Evolutionary conservation across 23 tunicate genomes (phyloP).

Genomic region (Phallusia fumigata): DNA sequence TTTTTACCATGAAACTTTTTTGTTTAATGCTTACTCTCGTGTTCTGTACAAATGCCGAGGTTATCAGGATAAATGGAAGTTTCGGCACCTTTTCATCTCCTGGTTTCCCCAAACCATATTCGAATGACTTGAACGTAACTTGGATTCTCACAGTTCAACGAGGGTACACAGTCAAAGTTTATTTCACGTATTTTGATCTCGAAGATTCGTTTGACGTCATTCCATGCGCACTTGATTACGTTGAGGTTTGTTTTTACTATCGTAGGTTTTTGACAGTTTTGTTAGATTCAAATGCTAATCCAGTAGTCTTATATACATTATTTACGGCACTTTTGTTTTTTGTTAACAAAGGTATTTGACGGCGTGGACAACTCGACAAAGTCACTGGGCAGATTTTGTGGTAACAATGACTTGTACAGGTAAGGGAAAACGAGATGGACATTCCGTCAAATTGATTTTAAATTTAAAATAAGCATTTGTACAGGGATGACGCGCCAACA

Average conservation of each 20-base stretch:
- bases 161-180: conserved; percentile 45
- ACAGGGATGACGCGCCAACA: conserved; percentile 51
- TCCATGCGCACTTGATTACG: conserved; percentile 54
- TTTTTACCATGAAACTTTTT: neutral
- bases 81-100: conserved; percentile 37
- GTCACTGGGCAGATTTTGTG: conserved; percentile 24
- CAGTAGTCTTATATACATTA: no score
- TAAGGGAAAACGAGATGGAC: neutral
- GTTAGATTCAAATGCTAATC: neutral
- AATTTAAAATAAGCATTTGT: neutral
- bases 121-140: conserved; percentile 33
- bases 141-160: conserved; percentile 42
- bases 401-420: conserved; percentile 24
- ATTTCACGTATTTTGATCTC: conserved; percentile 57
- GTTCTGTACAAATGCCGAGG: neutral
- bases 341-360: conserved; percentile 28
- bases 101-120: conserved; percentile 39
- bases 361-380: neutral
- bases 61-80: neutral
- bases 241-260: conserved; percentile 31
- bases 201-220: conserved; percentile 58
- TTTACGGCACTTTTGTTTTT: no score
- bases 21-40: neutral
- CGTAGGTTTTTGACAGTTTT: neutral
- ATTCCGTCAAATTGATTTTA: neutral